These are phyloP conservation scores for Xanthia icteritia DNA, from an alignment of 2,888 invertebrate species.

Conservation along the genomic window DNA sequence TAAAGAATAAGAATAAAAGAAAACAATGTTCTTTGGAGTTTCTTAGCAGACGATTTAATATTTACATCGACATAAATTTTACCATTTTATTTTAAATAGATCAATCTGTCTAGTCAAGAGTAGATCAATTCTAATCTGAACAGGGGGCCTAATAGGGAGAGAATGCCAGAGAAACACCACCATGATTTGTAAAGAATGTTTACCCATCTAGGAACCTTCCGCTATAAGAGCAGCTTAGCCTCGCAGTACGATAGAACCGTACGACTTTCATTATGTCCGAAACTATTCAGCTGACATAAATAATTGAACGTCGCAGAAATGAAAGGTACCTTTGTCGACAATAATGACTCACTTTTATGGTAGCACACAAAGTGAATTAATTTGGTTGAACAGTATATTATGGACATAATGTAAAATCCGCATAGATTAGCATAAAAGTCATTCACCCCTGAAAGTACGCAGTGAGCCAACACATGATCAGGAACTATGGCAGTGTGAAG, in stretches of 20 bases:
- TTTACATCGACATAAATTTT: background rate
- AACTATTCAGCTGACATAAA: background rate
- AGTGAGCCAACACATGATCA: conserved; percentile 3
- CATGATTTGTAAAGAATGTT: background rate
- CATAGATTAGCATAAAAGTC: background rate
- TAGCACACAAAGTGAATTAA: background rate
- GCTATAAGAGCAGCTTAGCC: background rate
- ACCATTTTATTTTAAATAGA: background rate
- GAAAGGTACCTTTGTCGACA: background rate
- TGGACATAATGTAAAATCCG: background rate
- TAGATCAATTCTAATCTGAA: too few relatives aligned
- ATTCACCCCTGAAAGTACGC: background rate
- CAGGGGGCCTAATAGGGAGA: too few relatives aligned
- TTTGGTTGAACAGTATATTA: background rate
- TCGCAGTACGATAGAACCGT: too few relatives aligned
- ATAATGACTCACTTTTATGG: conserved; percentile 12
- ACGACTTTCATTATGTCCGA: background rate
- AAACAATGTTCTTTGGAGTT: background rate
- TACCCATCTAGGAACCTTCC: background rate
- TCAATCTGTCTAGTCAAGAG: too few relatives aligned
- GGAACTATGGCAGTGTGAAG: conserved; percentile 25
- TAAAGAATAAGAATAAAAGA: background rate
- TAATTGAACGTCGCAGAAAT: background rate
- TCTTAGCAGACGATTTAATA: background rate
- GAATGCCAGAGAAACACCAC: background rate